These are phyloP conservation scores for Drosophila gaucha DNA, from an alignment of 2,888 invertebrate genomes.

Conservation along the genomic window DNA sequence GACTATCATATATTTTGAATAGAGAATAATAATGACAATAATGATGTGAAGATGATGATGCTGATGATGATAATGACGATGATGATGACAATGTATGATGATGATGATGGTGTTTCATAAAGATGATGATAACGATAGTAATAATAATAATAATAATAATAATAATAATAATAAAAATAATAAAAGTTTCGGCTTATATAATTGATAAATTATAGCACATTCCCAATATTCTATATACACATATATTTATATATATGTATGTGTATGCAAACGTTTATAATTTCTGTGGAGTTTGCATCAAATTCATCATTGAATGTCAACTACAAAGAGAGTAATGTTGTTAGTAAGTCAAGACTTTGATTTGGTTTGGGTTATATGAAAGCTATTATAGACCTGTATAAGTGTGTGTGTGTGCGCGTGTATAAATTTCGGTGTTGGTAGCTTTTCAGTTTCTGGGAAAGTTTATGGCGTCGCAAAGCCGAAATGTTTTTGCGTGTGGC, in stretches of 20 bases:
- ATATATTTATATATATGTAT: no score
- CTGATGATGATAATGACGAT: not conserved
- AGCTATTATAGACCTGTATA: not conserved
- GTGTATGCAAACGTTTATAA: no score
- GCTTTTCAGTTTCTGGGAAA: conserved; percentile 3
- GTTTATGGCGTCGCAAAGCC: conserved; percentile 26
- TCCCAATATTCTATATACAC: not conserved
- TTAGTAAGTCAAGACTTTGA: conserved; percentile 8
- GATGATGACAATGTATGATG: not conserved
- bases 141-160: not conserved
- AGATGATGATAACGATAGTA: not conserved
- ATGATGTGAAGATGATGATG: not conserved
- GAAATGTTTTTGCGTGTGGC: conserved; percentile 39
- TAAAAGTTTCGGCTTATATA: not conserved
- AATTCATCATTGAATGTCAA: conserved; percentile 15
- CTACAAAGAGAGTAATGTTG: conserved; percentile 3
- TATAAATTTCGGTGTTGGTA: not conserved
- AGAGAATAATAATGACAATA: not conserved
- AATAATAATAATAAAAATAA: no score
- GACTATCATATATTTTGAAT: no score
- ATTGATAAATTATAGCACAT: not conserved
- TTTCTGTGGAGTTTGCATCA: not conserved
- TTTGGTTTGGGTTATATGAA: not conserved
- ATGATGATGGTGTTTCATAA: not conserved
- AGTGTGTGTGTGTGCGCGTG: not conserved